Conservation (phyloP, 2,888 invertebrate genomes). For the Fragum sueziense region DNA sequence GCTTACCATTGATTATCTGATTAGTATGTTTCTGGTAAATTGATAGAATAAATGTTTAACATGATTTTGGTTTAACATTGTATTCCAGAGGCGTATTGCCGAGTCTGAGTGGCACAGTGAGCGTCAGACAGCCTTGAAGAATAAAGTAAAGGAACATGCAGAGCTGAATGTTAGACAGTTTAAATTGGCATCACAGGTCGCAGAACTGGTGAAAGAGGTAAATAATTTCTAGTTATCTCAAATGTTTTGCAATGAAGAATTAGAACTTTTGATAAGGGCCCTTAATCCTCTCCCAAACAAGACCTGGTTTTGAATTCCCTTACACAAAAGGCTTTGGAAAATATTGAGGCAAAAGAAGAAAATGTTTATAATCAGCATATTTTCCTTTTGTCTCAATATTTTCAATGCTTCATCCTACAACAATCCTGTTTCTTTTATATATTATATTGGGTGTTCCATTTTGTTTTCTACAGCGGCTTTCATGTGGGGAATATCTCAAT, state of each 20-base stretch:
- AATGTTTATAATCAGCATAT: background rate
- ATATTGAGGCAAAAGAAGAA: background rate
- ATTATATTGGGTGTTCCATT: too few relatives aligned
- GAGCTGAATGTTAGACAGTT: constrained; percentile 59
- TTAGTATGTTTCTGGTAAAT: background rate
- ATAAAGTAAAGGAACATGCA: constrained; percentile 11
- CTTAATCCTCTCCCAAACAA: background rate
- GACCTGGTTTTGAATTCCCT: background rate
- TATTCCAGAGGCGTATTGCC: constrained; percentile 33
- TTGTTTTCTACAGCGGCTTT: background rate
- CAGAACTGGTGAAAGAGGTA: constrained; percentile 70
- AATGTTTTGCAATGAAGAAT: too few relatives aligned
- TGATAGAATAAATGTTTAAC: background rate
- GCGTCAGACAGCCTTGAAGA: constrained; percentile 53
- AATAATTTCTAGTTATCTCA: background rate
- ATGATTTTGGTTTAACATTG: too few relatives aligned
- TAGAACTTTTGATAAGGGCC: too few relatives aligned
- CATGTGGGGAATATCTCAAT: background rate
- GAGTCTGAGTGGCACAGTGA: constrained; percentile 71
- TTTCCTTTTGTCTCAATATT: background rate
- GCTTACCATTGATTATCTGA: too few relatives aligned
- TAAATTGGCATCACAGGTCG: constrained; percentile 59
- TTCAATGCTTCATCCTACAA: background rate
- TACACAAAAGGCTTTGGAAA: background rate
- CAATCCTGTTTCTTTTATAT: background rate